Evolutionary conservation across 2,113 vertebrate species (phyloP).

Genomic region (Peromyscus leucopus): DNA sequence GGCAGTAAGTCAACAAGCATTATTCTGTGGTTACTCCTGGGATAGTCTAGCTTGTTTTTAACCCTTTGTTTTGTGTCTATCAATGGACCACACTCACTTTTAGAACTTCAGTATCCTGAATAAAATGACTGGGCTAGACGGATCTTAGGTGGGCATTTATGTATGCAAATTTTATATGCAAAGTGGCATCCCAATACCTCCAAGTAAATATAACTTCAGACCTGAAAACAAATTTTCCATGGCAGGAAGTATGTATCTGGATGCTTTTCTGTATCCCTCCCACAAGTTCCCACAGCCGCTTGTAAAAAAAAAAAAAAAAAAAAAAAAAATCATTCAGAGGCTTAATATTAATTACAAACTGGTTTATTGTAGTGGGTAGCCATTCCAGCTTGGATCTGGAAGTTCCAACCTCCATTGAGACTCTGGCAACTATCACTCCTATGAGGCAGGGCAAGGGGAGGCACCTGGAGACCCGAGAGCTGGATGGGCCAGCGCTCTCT

Average conservation of each 20-base stretch:
- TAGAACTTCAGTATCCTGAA: not conserved
- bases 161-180: not conserved
- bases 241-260: not conserved
- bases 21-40: not conserved
- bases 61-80: not conserved
- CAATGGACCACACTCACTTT: not conserved
- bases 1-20: not conserved
- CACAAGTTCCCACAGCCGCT: no score
- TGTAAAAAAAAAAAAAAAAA: no score
- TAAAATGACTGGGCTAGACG: not conserved
- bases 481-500: no score
- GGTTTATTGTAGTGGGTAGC: no score
- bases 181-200: not conserved
- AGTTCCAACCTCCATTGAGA: no score
- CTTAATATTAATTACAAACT: no score
- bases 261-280: no score
- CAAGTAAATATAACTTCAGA: constrained; percentile 48
- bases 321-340: no score
- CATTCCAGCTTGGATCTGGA: no score
- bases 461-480: no score
- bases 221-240: not conserved
- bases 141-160: not conserved
- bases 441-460: no score
- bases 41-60: not conserved
- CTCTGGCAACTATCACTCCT: no score